phyloP scores from a whole-genome alignment of 2,113 vertebrate species.

The Tretioscincus oriximinensis region DNA sequence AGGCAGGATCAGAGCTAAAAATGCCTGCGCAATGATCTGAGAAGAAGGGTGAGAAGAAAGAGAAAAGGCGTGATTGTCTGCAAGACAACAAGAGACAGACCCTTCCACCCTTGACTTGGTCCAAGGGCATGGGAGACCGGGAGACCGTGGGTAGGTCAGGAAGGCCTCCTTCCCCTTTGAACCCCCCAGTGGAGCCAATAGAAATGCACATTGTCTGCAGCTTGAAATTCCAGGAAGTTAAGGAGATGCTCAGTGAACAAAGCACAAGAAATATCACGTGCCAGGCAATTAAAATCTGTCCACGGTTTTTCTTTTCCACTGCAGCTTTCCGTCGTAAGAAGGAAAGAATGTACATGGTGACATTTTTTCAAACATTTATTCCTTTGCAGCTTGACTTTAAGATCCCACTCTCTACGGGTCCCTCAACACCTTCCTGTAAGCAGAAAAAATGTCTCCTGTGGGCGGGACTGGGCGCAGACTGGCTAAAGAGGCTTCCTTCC shows the following conservation, averaged over 20 bases:
- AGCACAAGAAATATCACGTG: neutral
- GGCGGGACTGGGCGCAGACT: too few relatives aligned
- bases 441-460: too few relatives aligned
- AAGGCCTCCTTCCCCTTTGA: slow-evolving; percentile 16
- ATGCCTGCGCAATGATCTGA: slow-evolving; percentile 68
- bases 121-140: slow-evolving; percentile 40
- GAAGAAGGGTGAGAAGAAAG: slow-evolving; percentile 61
- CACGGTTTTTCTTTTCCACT: neutral
- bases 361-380: neutral
- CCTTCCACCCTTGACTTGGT: slow-evolving; percentile 45
- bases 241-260: neutral
- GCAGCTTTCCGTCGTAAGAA: neutral
- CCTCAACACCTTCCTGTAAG: too few relatives aligned
- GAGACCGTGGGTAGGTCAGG: slow-evolving; percentile 46
- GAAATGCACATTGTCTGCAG: slow-evolving; percentile 34
- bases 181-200: slow-evolving; percentile 31
- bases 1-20: slow-evolving; percentile 54
- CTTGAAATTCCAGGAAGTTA: slow-evolving; percentile 4
- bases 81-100: slow-evolving; percentile 57
- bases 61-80: slow-evolving; percentile 50
- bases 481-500: too few relatives aligned
- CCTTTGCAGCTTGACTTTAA: neutral
- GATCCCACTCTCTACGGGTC: neutral
- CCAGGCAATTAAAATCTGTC: neutral
- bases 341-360: neutral